Base-by-base conservation (phyloP, 1,140 invertebrate species). In the Atopsyche davidsoni region DNA sequence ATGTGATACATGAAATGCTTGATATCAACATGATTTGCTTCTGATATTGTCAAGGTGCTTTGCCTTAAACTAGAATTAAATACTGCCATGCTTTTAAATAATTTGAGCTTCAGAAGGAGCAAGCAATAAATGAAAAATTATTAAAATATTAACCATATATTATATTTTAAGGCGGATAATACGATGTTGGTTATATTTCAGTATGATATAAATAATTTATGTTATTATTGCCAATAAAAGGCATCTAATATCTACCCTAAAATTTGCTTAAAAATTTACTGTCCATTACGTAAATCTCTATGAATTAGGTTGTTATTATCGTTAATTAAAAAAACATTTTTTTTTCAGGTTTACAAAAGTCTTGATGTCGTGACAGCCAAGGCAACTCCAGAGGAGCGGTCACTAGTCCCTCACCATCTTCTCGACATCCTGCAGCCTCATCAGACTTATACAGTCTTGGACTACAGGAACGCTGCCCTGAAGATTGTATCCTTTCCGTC, bases 311-410 rank as follows among this genome's bases (percentile, higher is more conserved):
- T 32, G 16, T 16, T 10, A 16, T 6, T 45, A 45, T 32, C 34
- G 42, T 24, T 65, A 56, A 70, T n/a, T n/a, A n/a, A n/a, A n/a
- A n/a, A n/a, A n/a, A n/a, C n/a, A n/a, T n/a, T n/a, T n/a, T n/a
- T 68, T 52, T 71, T 72, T 14, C 75, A 96, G 91, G 82, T 97
- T 4, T 98, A 98, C 73, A 88, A 88, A 70, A 85, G 89, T 3
- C 68, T 98, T 57, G 88, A 98, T 64, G 91, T 99, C 56, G 83
- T 95, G 41, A 98, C 95, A 0, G 98, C 98, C 16, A 99, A 99
- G 75, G 90, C 95, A 1, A 92, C 89, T 0, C 60, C 62, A 24
- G 83, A 89, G 59, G 96, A 99, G 68, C 79, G 79, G 60, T 60
- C 72, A 22, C 60, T 75, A 50, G 86, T 83, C 1, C 78, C 75